Conservation (phyloP, 2,888 invertebrate genomes). For the Pogonocherus hispidulus region DNA sequence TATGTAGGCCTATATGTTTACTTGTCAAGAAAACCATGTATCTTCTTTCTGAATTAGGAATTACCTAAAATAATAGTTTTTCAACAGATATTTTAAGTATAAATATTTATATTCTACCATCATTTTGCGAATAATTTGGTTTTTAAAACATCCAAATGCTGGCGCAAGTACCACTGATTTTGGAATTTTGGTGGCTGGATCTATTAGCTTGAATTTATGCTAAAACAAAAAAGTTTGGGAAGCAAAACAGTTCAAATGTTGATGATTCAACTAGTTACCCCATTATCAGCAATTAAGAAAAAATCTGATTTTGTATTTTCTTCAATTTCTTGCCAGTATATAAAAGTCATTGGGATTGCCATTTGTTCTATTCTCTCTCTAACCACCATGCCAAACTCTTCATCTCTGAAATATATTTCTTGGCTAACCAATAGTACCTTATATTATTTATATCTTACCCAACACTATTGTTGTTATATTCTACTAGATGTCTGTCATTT, state of each 20-base stretch:
- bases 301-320: constrained; percentile 48
- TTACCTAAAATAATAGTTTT: constrained; percentile 60
- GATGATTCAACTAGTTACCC: constrained; percentile 66
- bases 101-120: constrained; percentile 56
- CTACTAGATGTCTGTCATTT: constrained; percentile 69
- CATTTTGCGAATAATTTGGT: constrained; percentile 71
- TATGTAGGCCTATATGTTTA: constrained; percentile 78
- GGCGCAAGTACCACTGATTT: constrained; percentile 78
- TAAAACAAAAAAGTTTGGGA: constrained; percentile 60
- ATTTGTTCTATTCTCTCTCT: constrained; percentile 76
- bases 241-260: not conserved
- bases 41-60: constrained; percentile 61
- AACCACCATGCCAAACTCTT: constrained; percentile 67
- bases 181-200: constrained; percentile 76
- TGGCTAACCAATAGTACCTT: not conserved
- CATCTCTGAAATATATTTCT: constrained; percentile 48
- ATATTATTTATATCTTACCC: constrained; percentile 12
- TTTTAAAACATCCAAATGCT: constrained; percentile 72
- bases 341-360: constrained; percentile 71
- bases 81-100: not conserved
- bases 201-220: constrained; percentile 80
- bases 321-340: constrained; percentile 46
- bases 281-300: constrained; percentile 75
- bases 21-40: constrained; percentile 77
- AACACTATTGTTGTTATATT: constrained; percentile 48